A percentile compares a stretch with the other conserved stretches of the same genome.
These are phyloP conservation scores for Acanthisitta chloris DNA, from an alignment of 2,113 vertebrate genomes.

Conservation along the genomic window DNA sequence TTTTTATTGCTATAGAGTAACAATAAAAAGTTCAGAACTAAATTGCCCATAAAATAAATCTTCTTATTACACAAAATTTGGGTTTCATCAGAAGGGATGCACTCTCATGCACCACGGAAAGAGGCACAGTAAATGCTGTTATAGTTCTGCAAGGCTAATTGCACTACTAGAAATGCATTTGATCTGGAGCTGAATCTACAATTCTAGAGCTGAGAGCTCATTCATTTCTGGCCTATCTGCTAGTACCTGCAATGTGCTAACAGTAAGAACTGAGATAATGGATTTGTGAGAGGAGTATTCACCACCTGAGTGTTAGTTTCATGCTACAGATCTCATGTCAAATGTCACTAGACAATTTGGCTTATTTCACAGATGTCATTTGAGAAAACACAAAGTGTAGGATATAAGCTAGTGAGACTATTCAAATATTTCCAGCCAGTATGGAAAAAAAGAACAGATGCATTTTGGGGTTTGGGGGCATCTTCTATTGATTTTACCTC, in stretches of 20 bases:
- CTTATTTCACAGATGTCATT: neutral
- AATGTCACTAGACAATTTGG: neutral
- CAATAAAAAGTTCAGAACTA: neutral
- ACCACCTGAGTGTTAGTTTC: neutral
- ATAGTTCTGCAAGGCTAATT: neutral
- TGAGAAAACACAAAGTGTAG: neutral
- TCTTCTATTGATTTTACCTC: neutral
- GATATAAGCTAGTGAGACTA: neutral
- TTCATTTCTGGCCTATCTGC: neutral
- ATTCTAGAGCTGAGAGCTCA: neutral
- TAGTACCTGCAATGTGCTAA: neutral
- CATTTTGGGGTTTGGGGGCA: neutral
- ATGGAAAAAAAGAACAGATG: neutral
- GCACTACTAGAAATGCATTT: neutral
- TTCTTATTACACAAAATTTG: neutral
- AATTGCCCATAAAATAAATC: neutral
- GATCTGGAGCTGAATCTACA: neutral
- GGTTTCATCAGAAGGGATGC: neutral
- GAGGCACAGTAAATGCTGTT: neutral
- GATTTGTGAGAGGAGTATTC: neutral
- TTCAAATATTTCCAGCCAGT: neutral
- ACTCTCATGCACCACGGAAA: neutral
- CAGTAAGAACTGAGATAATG: neutral
- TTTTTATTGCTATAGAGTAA: neutral
- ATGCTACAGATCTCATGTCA: neutral